Evolutionary conservation across 1,140 invertebrate genomes (phyloP).

Genomic region (Caenorhabditis latens): DNA sequence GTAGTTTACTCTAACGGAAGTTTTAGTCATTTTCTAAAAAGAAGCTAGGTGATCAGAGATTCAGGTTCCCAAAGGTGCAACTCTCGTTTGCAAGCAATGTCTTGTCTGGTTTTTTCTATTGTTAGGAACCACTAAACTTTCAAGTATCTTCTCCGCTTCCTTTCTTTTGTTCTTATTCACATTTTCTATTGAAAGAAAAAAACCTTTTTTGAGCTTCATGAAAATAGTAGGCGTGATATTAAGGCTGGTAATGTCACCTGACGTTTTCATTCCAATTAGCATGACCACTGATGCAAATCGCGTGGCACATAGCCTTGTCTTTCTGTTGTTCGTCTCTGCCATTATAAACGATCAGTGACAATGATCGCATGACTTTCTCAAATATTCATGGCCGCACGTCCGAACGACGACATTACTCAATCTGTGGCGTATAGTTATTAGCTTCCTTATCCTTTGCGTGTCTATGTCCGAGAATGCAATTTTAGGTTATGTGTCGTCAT

Average conservation of each 20-base stretch:
- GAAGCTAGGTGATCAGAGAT: not conserved
- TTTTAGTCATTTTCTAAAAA: not conserved
- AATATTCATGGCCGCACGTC: slow-evolving; percentile 33
- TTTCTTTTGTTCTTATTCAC: not conserved
- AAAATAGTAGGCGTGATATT: not conserved
- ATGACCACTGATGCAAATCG: slow-evolving; percentile 31
- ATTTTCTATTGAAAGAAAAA: not conserved
- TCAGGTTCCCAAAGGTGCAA: not conserved
- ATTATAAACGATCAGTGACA: slow-evolving; percentile 27
- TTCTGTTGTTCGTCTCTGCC: not conserved
- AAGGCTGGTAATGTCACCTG: not conserved
- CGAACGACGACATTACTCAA: slow-evolving; percentile 10
- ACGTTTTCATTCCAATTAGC: not conserved
- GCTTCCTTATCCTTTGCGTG: slow-evolving; percentile 34
- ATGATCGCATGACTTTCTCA: slow-evolving; percentile 48
- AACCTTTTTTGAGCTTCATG: not conserved
- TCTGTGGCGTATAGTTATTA: slow-evolving; percentile 1
- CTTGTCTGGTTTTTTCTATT: not conserved
- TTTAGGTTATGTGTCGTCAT: not conserved
- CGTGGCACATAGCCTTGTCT: not conserved
- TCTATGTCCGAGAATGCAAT: not conserved
- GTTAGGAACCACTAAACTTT: not conserved
- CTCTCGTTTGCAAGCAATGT: not conserved
- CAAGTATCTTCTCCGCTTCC: not conserved
- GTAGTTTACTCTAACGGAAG: not conserved